Percentiles rank a stretch among this genome's conserved stretches.
Evolutionary conservation across 2,888 invertebrate genomes (phyloP).

Genomic region (Carterocephalus palaemon): DNA sequence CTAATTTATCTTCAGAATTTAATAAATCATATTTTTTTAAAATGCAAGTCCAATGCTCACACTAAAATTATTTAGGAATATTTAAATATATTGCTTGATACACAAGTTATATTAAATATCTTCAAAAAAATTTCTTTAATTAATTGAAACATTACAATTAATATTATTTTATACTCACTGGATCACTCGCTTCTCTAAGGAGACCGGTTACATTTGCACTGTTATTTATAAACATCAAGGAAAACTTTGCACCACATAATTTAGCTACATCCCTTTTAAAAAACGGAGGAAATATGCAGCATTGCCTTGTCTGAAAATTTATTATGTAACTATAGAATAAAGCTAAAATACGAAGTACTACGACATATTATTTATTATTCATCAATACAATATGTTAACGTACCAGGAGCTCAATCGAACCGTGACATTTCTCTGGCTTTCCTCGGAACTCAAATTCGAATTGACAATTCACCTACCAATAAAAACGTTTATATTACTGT

Average conservation of each 20-base stretch:
- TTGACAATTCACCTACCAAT: conserved; percentile 25
- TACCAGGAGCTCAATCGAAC: conserved; percentile 39
- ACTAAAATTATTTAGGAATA: conserved; percentile 52
- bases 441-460: conserved; percentile 5
- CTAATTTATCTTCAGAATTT: conserved; percentile 31
- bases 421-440: conserved; percentile 43
- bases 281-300: conserved; percentile 61
- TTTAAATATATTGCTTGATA: no score
- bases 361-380: no score
- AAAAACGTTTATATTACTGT: no score
- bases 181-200: conserved; percentile 29
- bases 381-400: no score
- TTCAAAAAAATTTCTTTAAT: no score
- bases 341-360: no score
- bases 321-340: no score
- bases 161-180: conserved; percentile 28
- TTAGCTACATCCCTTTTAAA: conserved; percentile 46
- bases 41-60: conserved; percentile 50
- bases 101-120: no score
- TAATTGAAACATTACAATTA: conserved; percentile 1
- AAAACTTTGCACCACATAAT: conserved; percentile 43
- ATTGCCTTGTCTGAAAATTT: conserved; percentile 43
- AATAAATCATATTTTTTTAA: conserved; percentile 47
- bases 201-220: conserved; percentile 40
- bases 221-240: conserved; percentile 30